Conservation (phyloP, 2,113 vertebrate genomes). For the Etheostoma spectabile region DNA sequence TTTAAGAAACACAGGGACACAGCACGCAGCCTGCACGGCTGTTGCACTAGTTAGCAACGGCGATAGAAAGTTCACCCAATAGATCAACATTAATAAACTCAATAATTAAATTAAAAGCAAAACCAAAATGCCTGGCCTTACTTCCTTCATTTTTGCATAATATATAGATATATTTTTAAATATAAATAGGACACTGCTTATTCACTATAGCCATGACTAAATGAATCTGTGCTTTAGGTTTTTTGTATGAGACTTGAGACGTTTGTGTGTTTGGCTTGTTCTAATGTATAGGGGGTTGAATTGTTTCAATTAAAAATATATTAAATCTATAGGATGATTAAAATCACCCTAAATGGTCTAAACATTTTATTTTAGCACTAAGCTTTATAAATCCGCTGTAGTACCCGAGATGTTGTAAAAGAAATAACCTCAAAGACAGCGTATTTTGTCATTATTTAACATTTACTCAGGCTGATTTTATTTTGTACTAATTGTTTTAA, state of each 20-base stretch:
- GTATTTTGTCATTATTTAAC: not conserved
- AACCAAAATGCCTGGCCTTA: not conserved
- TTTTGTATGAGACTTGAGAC: not conserved
- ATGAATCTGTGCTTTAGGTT: not conserved
- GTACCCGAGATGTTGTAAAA: not conserved
- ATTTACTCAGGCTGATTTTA: not conserved
- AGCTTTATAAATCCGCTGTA: too few species aligned
- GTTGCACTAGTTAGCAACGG: slow-evolving; percentile 44
- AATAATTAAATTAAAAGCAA: not conserved
- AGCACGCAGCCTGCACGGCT: slow-evolving; percentile 25
- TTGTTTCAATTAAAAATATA: not conserved
- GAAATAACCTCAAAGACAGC: not conserved
- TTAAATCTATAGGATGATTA: not conserved
- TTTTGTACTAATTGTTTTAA: slow-evolving; percentile 34
- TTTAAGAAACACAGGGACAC: slow-evolving; percentile 49
- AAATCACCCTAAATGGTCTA: not conserved
- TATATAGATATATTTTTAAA: not conserved
- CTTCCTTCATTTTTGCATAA: not conserved
- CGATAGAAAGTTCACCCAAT: not conserved
- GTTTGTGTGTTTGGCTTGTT: not conserved
- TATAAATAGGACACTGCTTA: too few species aligned
- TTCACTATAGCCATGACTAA: not conserved
- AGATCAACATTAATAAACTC: not conserved
- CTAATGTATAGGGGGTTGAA: not conserved
- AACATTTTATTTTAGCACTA: not conserved